Percentiles rank a stretch among this genome's conserved stretches.
These are phyloP conservation scores for Nomada ferruginata DNA, from an alignment of 2,888 invertebrate genomes.

Conservation along the genomic window DNA sequence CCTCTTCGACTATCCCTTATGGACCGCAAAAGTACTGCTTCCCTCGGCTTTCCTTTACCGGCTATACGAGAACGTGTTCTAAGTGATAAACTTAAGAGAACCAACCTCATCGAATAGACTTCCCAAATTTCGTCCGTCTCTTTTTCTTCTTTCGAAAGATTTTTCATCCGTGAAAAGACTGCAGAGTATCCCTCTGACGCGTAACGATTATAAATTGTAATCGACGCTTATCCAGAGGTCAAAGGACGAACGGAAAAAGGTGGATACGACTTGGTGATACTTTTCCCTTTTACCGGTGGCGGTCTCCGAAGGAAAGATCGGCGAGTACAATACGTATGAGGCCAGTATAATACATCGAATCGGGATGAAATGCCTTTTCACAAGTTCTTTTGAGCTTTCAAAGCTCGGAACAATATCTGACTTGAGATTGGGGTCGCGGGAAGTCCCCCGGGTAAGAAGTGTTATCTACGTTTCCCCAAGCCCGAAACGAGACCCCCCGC, in stretches of 20 bases:
- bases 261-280: slow-evolving; percentile 57
- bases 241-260: slow-evolving; percentile 34
- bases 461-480: slow-evolving; percentile 80
- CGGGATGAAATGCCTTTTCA: slow-evolving; percentile 78
- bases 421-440: slow-evolving; percentile 80
- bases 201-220: slow-evolving; percentile 68
- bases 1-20: slow-evolving; percentile 66
- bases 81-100: slow-evolving; percentile 38
- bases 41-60: slow-evolving; percentile 22
- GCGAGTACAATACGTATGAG: slow-evolving; percentile 75
- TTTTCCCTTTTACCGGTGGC: slow-evolving; percentile 53
- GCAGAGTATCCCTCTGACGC: not conserved
- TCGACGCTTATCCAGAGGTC: slow-evolving; percentile 54
- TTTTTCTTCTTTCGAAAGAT: not conserved
- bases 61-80: slow-evolving; percentile 19
- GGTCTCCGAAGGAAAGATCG: slow-evolving; percentile 68
- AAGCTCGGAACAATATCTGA: slow-evolving; percentile 82
- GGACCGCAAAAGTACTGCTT: slow-evolving; percentile 46
- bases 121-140: too few relatives aligned
- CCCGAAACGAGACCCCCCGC: slow-evolving; percentile 73
- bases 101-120: not conserved
- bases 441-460: slow-evolving; percentile 79
- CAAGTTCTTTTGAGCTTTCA: slow-evolving; percentile 81
- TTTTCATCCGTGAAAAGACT: not conserved
- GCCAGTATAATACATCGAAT: slow-evolving; percentile 78